A percentile compares a stretch with the other conserved stretches of the same genome.
phyloP scores from a whole-genome alignment of 2,797 vertebrate species.

The Poecile montanus region DNA sequence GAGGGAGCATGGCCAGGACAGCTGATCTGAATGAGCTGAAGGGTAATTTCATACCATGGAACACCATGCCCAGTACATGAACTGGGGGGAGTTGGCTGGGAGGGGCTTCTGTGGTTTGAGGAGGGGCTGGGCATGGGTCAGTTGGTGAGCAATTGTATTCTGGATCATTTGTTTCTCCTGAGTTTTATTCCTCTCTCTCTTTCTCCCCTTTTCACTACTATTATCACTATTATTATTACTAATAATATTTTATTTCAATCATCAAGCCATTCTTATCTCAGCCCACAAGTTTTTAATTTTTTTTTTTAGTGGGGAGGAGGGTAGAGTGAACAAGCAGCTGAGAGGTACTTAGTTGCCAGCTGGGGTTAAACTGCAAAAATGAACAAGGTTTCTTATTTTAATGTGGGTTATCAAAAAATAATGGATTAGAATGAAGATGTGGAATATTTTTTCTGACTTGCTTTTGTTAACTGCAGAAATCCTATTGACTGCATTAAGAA shows the following conservation, averaged over 20 bases:
- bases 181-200: background rate
- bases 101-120: background rate
- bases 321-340: background rate
- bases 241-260: background rate
- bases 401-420: background rate
- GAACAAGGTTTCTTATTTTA: background rate
- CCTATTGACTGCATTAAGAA: background rate
- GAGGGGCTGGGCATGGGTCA: background rate
- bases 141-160: background rate
- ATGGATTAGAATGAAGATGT: background rate
- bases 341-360: background rate
- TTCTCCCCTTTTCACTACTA: background rate
- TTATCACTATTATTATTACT: background rate
- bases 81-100: background rate
- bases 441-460: background rate
- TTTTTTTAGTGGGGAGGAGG: accelerated
- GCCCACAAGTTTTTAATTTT: background rate
- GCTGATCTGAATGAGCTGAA: background rate
- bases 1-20: background rate
- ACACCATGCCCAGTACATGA: background rate
- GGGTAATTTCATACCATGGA: background rate
- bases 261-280: background rate
- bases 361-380: background rate
- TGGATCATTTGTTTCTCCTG: background rate
- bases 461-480: background rate